Evolutionary conservation across 2,113 vertebrate genomes (phyloP), one percentile per base, ranked within the genome.

Genomic region (Malurus melanocephalus): DNA sequence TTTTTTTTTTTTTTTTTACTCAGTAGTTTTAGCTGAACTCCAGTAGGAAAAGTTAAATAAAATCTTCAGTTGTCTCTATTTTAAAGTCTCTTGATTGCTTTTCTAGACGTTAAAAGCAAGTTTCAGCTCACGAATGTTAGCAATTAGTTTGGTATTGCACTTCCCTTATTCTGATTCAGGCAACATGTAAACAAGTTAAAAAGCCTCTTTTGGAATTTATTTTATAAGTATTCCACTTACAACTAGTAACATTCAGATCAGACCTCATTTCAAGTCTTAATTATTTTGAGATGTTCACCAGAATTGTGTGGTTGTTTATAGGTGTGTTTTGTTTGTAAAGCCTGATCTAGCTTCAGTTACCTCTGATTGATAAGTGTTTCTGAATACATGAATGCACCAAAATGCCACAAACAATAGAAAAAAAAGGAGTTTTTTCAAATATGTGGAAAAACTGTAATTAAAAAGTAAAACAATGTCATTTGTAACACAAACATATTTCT

Each of bases 401-500:
- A 93, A 33, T 1, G 18, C 42, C 40, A 28, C 57, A 91, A 82
- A 6, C 11, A 42, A 85, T 8, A 68, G 45, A 6, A 87, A 72
- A 56, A 64, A 61, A 92, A 85, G 86, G 14, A 62, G 4, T 17
- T 85, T 90, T 46, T 84, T 93, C 61, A 88, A 52, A 87, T 62
- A 64, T 4, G 3, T 13, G 26, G 43, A 90, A 55, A 93, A 87
- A 28, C 7, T 94, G 22, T 87, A 95, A 95, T 84, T 91, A 93
- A 46, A 85, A 90, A 73, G 10, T 22, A 74, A 18, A 90, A 30
- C 30, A 91, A 71, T 51, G 10, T 8, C 83, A 71, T 87, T 73
- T 86, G 43, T 71, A 77, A 84, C 72, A 88, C 26, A 84, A 92
- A 85, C 2, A 84, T 26, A 20, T 77, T 80, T 85, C 43, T 76